Base-by-base conservation (phyloP, 2,113 vertebrate genomes). In the Psophia crepitans region DNA sequence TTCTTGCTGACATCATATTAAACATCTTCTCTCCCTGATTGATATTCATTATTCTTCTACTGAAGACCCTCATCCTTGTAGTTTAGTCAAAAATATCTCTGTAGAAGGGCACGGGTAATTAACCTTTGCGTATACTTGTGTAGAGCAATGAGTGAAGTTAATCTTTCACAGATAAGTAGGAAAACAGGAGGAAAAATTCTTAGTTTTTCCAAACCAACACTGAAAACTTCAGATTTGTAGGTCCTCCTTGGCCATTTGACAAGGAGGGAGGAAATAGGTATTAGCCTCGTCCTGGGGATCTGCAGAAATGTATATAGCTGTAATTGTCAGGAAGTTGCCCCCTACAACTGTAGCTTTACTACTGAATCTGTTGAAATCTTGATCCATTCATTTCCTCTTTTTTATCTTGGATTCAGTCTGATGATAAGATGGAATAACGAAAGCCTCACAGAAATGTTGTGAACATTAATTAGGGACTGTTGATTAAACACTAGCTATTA, bases 291-390 rank as follows among this genome's bases (percentile, higher is more conserved):
- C 26, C 32, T 41, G 18, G 43, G 7, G 5, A 24, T 56, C 8
- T 23, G 30, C 12, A 68, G 33, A 60, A 87, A 76, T 5, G 0
- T 37, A 6, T 43, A 46, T 39, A 43, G 35, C 6, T 0, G 0
- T 65, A 30, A 46, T 5, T 9, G 11, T n/a, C 53, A 76, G 44
- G 21, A 87, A 56, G 14, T 8, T 64, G 15, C 33, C 68, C 8
- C 14, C 87, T 71, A 37, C 7, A 64, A 9, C 0, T 58, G 22
- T 30, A 63, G 16, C 32, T 87, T 66, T 90, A 54, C 8, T 44
- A 56, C 30, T 8, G 3, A 75, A 30, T 87, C 15, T 57, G 19
- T 46, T 88, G 85, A 83, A 75, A 73, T 92, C n/a, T 65, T 41
- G 22, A 76, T 68, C 27, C 21, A 49, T 76, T 88, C 0, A 26